phyloP scores from a whole-genome alignment of 2,113 vertebrate genomes.

The Isurus oxyrinchus region DNA sequence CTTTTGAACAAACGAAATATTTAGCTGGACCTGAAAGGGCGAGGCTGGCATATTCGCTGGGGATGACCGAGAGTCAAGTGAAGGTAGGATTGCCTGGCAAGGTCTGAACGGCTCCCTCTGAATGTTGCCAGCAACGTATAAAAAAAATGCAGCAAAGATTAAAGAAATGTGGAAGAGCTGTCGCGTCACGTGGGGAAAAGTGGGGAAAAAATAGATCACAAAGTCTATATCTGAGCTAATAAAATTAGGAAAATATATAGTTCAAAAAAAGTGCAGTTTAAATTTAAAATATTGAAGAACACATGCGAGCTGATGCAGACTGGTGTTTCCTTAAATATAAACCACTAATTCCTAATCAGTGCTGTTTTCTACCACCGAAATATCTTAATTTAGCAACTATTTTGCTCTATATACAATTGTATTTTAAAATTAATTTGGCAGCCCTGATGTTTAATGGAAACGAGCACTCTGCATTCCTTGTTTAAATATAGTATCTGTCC shows the following conservation, averaged over 20 bases:
- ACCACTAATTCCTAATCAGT: not conserved
- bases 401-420: not conserved
- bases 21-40: slow-evolving; percentile 90
- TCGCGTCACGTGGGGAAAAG: not conserved
- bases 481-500: not conserved
- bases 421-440: not conserved
- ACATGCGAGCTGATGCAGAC: not conserved
- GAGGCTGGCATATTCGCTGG: slow-evolving; percentile 85
- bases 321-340: not conserved
- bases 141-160: not conserved
- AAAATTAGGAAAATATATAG: not conserved
- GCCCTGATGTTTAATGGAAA: not conserved
- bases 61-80: slow-evolving; percentile 98
- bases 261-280: not conserved
- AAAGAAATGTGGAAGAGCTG: not conserved
- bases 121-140: not conserved
- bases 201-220: not conserved
- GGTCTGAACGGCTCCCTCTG: not conserved
- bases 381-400: not conserved
- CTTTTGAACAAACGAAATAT: slow-evolving; percentile 97
- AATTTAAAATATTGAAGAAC: not conserved
- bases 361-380: not conserved
- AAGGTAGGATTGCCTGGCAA: slow-evolving; percentile 66
- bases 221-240: not conserved
- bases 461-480: too few relatives aligned